These are phyloP conservation scores for Arvicanthis niloticus DNA, from an alignment of 2,113 vertebrate species.

Conservation along the genomic window DNA sequence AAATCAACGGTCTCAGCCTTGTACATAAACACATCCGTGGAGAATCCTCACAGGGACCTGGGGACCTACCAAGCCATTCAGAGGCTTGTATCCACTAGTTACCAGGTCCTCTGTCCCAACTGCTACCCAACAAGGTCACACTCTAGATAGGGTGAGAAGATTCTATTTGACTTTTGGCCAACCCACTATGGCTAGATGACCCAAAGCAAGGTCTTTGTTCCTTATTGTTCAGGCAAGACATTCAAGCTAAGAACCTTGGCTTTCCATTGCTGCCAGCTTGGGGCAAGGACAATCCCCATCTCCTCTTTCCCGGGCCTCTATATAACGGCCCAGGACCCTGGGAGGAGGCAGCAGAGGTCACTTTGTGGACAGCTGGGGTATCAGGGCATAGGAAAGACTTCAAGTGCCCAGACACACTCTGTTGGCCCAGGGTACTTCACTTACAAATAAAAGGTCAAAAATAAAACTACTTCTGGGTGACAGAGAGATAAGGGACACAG, in stretches of 20 bases:
- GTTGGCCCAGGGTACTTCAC: not conserved
- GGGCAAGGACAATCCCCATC: not conserved
- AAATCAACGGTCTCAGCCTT: not conserved
- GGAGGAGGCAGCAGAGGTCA: not conserved
- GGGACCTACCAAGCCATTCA: not conserved
- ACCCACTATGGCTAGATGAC: not conserved
- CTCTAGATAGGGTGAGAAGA: not conserved
- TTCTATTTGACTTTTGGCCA: not conserved
- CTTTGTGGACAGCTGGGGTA: not conserved
- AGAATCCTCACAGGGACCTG: not conserved
- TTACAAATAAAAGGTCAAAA: not conserved
- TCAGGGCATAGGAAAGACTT: not conserved
- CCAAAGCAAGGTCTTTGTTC: not conserved
- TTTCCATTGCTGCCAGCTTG: not conserved
- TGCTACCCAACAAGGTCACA: not conserved
- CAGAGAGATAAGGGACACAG: not conserved
- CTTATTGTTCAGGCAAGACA: not conserved
- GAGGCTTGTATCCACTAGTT: not conserved
- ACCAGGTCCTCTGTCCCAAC: not conserved
- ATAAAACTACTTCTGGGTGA: not conserved
- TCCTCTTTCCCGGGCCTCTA: not conserved
- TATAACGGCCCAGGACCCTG: not conserved
- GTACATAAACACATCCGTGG: not conserved
- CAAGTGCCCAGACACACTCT: not conserved
- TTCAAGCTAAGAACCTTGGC: not conserved